These are phyloP conservation scores for Perca flavescens DNA, from an alignment of 2,113 vertebrate species.

Conservation along the genomic window DNA sequence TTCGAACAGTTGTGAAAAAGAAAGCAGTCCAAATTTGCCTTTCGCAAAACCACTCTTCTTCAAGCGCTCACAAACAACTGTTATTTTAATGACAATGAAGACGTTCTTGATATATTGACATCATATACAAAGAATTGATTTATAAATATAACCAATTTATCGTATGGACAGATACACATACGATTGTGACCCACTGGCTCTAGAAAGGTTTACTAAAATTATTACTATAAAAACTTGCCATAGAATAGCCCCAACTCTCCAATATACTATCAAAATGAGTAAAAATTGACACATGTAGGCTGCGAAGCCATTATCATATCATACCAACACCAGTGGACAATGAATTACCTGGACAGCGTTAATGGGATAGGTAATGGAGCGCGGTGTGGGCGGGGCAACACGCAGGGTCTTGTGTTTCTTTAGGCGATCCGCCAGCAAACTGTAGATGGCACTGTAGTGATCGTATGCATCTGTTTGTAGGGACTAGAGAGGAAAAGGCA, in stretches of 20 bases:
- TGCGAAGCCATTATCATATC: background rate
- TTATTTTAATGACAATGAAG: background rate
- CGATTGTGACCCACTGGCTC: background rate
- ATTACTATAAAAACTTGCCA: background rate
- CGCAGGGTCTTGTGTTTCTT: constrained; percentile 96
- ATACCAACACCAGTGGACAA: background rate
- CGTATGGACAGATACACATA: background rate
- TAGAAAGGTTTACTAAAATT: background rate
- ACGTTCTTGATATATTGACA: background rate
- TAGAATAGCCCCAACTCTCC: background rate
- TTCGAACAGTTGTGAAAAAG: background rate
- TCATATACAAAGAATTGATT: background rate
- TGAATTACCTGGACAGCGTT: constrained; percentile 88
- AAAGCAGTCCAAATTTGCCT: background rate
- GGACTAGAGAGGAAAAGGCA: constrained; percentile 81
- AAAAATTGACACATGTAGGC: background rate
- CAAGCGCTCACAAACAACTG: background rate
- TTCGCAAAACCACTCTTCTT: background rate
- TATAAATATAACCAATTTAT: background rate
- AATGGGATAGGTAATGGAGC: constrained; percentile 88
- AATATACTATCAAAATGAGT: background rate
- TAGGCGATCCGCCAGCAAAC: constrained; percentile 95
- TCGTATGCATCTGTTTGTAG: constrained; percentile 95
- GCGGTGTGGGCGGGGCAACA: constrained; percentile 85
- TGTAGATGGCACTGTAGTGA: constrained; percentile 99